Percentiles rank a stretch among this genome's conserved stretches.
These are phyloP conservation scores for Ooceraea biroi DNA, from an alignment of 1,140 invertebrate species.

Conservation along the genomic window DNA sequence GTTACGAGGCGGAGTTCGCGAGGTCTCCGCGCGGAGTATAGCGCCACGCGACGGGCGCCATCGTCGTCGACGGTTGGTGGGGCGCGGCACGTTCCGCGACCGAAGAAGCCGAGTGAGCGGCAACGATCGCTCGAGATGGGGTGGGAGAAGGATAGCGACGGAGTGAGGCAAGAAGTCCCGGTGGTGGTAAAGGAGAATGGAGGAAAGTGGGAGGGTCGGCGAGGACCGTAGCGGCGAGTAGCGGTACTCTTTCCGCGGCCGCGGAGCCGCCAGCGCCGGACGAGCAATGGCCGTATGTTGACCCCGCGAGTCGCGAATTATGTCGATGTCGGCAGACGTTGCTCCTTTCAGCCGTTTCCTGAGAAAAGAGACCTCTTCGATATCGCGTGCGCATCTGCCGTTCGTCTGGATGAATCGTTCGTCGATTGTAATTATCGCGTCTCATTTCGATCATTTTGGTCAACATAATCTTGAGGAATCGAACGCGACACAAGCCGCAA, in stretches of 20 bases:
- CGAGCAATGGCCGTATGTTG: conserved; percentile 83
- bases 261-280: conserved; percentile 79
- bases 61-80: conserved; percentile 12
- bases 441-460: too few relatives aligned
- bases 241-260: conserved; percentile 84
- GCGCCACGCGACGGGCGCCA: conserved; percentile 79
- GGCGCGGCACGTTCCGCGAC: conserved; percentile 34
- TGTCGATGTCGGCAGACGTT: conserved; percentile 23
- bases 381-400: not conserved
- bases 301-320: conserved; percentile 75
- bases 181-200: conserved; percentile 37
- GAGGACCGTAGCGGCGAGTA: conserved; percentile 83
- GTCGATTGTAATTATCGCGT: too few relatives aligned
- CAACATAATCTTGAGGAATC: too few relatives aligned
- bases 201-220: conserved; percentile 72
- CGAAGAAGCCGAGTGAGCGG: conserved; percentile 45
- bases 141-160: conserved; percentile 32
- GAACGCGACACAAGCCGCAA: not conserved
- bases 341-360: conserved; percentile 18
- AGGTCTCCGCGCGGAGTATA: conserved; percentile 77
- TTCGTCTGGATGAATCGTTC: too few relatives aligned
- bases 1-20: conserved; percentile 74
- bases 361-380: not conserved
- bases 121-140: conserved; percentile 29
- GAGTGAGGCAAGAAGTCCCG: conserved; percentile 32